These are phyloP conservation scores for Heliconius nattereri DNA, from an alignment of 1,140 invertebrate species.

Conservation along the genomic window DNA sequence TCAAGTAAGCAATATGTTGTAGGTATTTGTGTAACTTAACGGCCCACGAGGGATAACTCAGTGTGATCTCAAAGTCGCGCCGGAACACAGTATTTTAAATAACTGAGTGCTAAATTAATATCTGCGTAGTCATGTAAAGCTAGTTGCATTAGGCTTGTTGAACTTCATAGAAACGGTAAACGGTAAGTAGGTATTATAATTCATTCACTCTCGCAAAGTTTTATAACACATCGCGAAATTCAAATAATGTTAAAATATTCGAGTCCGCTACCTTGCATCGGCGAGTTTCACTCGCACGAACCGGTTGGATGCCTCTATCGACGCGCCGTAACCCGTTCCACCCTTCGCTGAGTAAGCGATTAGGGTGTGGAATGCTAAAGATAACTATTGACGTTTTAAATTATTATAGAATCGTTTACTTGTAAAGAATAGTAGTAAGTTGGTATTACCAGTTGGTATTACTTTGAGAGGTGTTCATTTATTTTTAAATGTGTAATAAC, in stretches of 20 bases:
- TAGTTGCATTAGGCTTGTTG: background rate
- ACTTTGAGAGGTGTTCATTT: background rate
- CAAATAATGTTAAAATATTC: conserved; percentile 23
- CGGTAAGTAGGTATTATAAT: background rate
- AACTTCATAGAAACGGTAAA: background rate
- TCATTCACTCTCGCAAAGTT: background rate
- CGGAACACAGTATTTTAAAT: background rate
- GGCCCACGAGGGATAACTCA: background rate
- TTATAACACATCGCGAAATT: conserved; percentile 15
- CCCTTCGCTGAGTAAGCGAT: conserved; percentile 28
- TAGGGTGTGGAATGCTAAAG: conserved; percentile 25
- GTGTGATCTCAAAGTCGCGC: background rate
- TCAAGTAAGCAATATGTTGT: conserved; percentile 21
- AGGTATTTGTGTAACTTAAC: background rate
- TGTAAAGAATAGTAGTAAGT: background rate
- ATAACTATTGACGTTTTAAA: conserved; percentile 14
- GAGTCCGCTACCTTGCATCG: conserved; percentile 24
- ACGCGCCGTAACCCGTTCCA: conserved; percentile 17
- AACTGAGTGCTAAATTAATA: background rate
- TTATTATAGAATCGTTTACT: background rate
- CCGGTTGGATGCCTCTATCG: conserved; percentile 24
- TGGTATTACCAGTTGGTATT: background rate
- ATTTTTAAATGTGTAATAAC: background rate
- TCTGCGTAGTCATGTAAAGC: background rate
- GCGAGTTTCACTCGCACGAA: conserved; percentile 24